These are phyloP conservation scores for Lasius platythorax DNA, from an alignment of 2,888 invertebrate genomes.

Conservation along the genomic window DNA sequence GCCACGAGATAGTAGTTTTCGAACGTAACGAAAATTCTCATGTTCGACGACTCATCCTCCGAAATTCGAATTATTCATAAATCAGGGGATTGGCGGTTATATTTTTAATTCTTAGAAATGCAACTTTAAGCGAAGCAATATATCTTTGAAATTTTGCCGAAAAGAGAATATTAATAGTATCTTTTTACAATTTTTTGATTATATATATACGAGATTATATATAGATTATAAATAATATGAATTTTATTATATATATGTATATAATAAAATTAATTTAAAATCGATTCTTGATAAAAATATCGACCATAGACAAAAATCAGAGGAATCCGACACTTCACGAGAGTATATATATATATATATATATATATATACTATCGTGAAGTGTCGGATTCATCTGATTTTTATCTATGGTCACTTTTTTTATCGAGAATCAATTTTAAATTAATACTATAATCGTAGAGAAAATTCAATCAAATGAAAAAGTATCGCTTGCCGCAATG, in stretches of 20 bases:
- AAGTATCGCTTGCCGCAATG: slow-evolving; percentile 28
- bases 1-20: slow-evolving; percentile 54
- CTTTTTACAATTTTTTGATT: neutral
- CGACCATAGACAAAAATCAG: neutral
- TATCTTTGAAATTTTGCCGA: neutral
- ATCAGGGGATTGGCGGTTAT: neutral
- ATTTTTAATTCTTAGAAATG: neutral
- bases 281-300: neutral
- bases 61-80: neutral
- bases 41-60: slow-evolving; percentile 25
- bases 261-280: slow-evolving; percentile 9
- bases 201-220: too few species aligned
- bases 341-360: too few species aligned
- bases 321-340: neutral
- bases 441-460: neutral
- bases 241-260: too few species aligned
- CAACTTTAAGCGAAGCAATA: neutral
- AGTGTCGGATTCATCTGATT: neutral
- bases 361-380: neutral
- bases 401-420: too few species aligned
- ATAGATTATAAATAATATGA: too few species aligned
- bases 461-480: slow-evolving; percentile 21
- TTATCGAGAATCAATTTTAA: neutral
- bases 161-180: neutral
- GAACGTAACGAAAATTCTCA: slow-evolving; percentile 78